Conservation (phyloP, 2,797 vertebrate genomes). For the Coendou prehensilis region DNA sequence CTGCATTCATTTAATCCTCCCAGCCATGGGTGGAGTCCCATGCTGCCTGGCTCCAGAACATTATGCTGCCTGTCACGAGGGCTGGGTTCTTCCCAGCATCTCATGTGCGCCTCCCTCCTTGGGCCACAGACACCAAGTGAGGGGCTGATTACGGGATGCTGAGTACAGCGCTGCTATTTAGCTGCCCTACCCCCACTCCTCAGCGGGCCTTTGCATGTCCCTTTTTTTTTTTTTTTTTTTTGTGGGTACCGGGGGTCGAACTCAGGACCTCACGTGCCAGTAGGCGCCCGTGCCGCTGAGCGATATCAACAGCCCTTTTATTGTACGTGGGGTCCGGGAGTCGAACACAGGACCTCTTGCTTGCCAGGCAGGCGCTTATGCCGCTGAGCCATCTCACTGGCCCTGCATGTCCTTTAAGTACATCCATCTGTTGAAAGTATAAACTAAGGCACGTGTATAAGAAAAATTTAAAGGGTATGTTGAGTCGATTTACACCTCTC, state of each 20-base stretch:
- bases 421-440: not conserved
- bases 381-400: no score
- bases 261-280: no score
- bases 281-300: no score
- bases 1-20: accelerated
- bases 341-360: no score
- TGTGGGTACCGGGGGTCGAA: no score
- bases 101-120: not conserved
- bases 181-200: no score
- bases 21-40: not conserved
- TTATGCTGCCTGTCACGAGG: not conserved
- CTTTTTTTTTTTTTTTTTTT: no score
- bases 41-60: not conserved
- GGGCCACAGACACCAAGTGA: not conserved
- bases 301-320: no score
- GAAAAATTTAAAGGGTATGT: not conserved
- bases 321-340: no score
- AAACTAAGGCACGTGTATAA: not conserved
- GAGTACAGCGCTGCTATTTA: not conserved
- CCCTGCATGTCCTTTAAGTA: not conserved
- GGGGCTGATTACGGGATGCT: not conserved
- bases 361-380: no score
- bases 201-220: accelerated
- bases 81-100: not conserved
- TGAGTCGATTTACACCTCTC: not conserved